Evolutionary conservation across 2,888 invertebrate species (phyloP).

Genomic region (Geophilus truncorum): DNA sequence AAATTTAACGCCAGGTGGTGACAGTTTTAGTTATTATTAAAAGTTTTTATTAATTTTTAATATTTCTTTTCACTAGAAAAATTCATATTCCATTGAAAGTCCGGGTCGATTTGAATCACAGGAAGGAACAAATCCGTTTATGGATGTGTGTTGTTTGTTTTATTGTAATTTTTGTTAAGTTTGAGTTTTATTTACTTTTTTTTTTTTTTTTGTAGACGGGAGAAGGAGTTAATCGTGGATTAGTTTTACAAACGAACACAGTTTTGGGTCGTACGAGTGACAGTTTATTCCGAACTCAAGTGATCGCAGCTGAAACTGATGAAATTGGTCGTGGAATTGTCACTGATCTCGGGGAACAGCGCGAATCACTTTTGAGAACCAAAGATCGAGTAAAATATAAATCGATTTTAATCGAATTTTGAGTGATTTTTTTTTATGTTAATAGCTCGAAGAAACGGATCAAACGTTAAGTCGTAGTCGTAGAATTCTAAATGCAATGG

Average conservation of each 20-base stretch:
- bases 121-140: neutral
- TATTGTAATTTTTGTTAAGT: too few relatives aligned
- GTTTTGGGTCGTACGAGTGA: constrained; percentile 29
- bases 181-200: too few relatives aligned
- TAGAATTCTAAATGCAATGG: neutral
- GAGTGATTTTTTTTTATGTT: neutral
- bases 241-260: neutral
- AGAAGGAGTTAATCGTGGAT: neutral
- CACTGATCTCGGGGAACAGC: constrained; percentile 66
- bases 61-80: neutral
- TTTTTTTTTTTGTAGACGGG: neutral
- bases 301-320: constrained; percentile 73
- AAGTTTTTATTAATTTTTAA: neutral
- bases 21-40: neutral
- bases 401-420: neutral
- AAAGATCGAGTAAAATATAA: constrained; percentile 52
- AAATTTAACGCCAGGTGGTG: too few relatives aligned
- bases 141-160: neutral
- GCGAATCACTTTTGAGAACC: constrained; percentile 64
- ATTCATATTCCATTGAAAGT: neutral
- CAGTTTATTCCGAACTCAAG: constrained; percentile 59
- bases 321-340: constrained; percentile 70
- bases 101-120: neutral
- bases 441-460: neutral
- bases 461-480: neutral